Percentiles rank a stretch among this genome's conserved stretches.
Evolutionary conservation across 2,888 invertebrate genomes (phyloP).

Genomic region (Pandemis heparana): DNA sequence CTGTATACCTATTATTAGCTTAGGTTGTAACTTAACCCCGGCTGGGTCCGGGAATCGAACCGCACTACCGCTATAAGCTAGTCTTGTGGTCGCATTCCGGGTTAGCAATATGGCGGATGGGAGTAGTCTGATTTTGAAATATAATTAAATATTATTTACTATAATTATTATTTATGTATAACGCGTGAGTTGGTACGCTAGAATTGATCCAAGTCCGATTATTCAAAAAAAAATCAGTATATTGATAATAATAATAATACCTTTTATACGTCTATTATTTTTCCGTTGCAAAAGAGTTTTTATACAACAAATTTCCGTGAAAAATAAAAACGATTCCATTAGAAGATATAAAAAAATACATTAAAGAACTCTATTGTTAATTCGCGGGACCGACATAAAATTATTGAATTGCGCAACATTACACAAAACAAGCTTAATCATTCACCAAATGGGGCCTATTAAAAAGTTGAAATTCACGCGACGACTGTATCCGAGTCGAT

Average conservation of each 20-base stretch:
- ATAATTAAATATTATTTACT: too few species aligned
- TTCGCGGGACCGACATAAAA: conserved; percentile 11
- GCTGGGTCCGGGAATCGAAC: conserved; percentile 33
- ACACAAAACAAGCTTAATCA: conserved; percentile 27
- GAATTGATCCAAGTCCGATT: too few species aligned
- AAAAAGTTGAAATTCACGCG: conserved; percentile 19
- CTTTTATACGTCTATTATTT: too few species aligned
- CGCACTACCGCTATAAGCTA: conserved; percentile 6
- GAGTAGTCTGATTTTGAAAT: too few species aligned
- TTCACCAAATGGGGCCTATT: conserved; percentile 25
- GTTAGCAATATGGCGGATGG: not conserved
- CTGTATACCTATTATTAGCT: conserved; percentile 11
- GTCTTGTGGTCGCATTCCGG: conserved; percentile 20
- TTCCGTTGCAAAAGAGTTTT: too few species aligned
- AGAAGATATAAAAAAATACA: not conserved
- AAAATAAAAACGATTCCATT: not conserved
- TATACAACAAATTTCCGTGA: not conserved
- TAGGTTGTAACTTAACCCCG: conserved; percentile 7
- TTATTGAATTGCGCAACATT: conserved; percentile 24
- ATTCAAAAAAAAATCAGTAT: too few species aligned
- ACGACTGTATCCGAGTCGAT: conserved; percentile 2
- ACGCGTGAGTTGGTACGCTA: too few species aligned
- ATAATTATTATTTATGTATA: too few species aligned
- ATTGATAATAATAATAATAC: too few species aligned
- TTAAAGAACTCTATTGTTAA: conserved; percentile 3